Evolutionary conservation across 2,888 invertebrate species (phyloP), one percentile per base, ranked within the genome.

Genomic region (Caenorhabditis virilis): DNA sequence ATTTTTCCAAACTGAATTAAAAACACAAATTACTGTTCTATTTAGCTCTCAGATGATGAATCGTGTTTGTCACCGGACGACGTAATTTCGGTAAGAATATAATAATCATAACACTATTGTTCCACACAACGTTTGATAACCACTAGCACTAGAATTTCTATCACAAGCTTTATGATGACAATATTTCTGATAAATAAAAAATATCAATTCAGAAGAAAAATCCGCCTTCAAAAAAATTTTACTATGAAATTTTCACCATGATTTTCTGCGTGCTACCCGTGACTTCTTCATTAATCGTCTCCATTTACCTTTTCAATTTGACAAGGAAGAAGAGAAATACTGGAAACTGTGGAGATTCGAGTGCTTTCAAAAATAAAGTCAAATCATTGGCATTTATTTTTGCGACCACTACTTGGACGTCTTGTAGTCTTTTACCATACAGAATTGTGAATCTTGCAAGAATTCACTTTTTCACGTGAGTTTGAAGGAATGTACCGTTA

Each of bases 401-500:
- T 56, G 82, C 82, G 16, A 82, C 82, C 9, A 82, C 82, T 1
- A 78, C 77, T 9, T 82, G 82, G 82, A 82, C 82, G 6, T 80
- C 81, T 5, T 82, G 79, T 53, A 73, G 72, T 36, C 68, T 83
- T 3, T 46, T 82, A 11, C 82, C 82, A 2, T 83, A 80, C 53
- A 62, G 82, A 13, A 69, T 83, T 27, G 78, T 82, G 59, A 83
- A 82, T 52, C 60, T 83, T 23, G 81, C 77, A 22, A 59, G 82
- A 25, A 76, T 82, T 39, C 80, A 83, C 48, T 60, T 82, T 16
- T 82, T 82, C 62, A 74, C 78, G 57, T 80, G 57, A 65, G 67
- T 62, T 33, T 39, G n/a, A n/a, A n/a, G n/a, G n/a, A n/a, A n/a
- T n/a, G n/a, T n/a, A n/a, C n/a, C n/a, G n/a, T n/a, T 46, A 6